phyloP scores from a whole-genome alignment of 30 jellyfish, hydroid and myxozoan genomes.

The Hydra vulgaris region DNA sequence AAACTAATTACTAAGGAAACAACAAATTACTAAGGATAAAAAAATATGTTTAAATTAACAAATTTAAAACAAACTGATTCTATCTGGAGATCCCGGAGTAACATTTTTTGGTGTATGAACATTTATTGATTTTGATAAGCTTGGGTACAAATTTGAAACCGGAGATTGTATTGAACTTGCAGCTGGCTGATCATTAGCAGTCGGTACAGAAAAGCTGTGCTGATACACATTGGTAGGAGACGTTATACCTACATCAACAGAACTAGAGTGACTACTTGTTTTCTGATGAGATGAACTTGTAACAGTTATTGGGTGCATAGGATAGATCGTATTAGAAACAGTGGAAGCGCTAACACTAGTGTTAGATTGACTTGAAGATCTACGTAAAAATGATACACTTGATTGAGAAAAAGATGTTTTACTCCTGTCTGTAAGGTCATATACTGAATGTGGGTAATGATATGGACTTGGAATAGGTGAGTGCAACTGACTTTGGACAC shows the following conservation, averaged over 20 bases:
- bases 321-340: not conserved
- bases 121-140: not conserved
- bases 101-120: not conserved
- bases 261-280: not conserved
- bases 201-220: not conserved
- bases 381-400: not conserved
- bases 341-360: not conserved
- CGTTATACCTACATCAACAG: not conserved
- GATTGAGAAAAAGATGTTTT: not conserved
- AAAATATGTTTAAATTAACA: no score
- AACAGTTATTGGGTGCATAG: not conserved
- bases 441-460: not conserved
- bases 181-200: not conserved
- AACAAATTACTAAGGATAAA: no score
- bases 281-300: not conserved
- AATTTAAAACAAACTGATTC: not conserved
- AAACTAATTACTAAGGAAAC: no score
- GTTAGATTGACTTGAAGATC: not conserved
- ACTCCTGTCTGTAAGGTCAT: not conserved
- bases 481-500: not conserved
- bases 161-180: not conserved
- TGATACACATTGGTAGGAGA: not conserved
- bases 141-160: not conserved
- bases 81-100: not conserved
- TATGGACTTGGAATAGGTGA: not conserved